Base-by-base conservation (phyloP, 1,140 invertebrate genomes). In the Philaenus spumarius region DNA sequence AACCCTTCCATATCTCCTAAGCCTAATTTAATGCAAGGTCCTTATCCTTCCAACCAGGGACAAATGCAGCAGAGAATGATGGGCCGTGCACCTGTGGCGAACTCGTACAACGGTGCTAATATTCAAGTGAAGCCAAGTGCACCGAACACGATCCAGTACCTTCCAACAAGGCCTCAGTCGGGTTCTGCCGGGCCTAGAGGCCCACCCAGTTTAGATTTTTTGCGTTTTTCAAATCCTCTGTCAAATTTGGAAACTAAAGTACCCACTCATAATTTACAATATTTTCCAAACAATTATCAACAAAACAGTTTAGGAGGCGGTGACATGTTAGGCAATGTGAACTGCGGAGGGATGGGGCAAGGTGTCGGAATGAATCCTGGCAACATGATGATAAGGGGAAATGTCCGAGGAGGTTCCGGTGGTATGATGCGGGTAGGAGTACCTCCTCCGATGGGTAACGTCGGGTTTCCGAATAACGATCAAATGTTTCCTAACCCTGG, bases 111-210 rank as follows among this genome's bases (percentile, higher is more conserved):
- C 70, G 86, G 88, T 40, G 86, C 89, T 1, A 93, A 90, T 71
- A 86, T 93, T 40, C 89, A 93, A 76, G 94, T 97, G 22, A 97
- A 97, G 76, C 88, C 94, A 1, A 95, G 89, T 74, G 94, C 94
- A 1, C 95, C 95, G 0, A 97, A 97, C 72, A 97, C 95, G 12
- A 97, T 98, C 68, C 95, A 97, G 76, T 98, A 98, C 78, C 82
- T 97, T 69, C 95, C 95, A 22, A 91, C 93, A 35, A 80, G 91
- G 74, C 85, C 90, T 11, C 90, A 90, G 67, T 75, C 77, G 34
- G 76, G 83, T 34, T 77, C 82, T 63, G 76, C 80, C 39, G 78
- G 78, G 50, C 78, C 83, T 7, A 78, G 89, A 51, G 85, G 86
- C n/a, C 89, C 90, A 1, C 92, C 93, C 5, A 93, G 90, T 70